Base-by-base conservation (phyloP, 2,888 invertebrate genomes). In the Tricholauxania praeusta region DNA sequence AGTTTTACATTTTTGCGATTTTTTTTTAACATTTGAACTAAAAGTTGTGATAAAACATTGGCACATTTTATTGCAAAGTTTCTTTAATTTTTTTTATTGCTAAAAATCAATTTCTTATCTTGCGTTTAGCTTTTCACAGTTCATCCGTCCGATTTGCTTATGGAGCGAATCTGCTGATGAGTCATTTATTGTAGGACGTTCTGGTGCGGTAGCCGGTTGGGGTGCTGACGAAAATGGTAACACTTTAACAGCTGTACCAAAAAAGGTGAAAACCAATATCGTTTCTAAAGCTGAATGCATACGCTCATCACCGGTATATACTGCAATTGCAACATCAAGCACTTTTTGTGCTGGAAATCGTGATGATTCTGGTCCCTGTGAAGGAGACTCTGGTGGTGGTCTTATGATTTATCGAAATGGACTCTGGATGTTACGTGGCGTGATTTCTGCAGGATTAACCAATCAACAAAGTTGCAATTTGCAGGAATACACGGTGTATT, bases 321-420 rank as follows among this genome's bases (percentile, higher is more conserved):
- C 75, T 74, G 10, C 74, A 63, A 22, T 78, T 48, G 77, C 79
- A 19, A 69, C 82, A 59, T 51, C 80, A 72, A 80, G 84, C 15
- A 86, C 85, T 0, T 76, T 87, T 22, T 87, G 87, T 76, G 87
- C 86, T 0, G 83, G 83, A 10, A 82, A 83, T 70, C 77, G 78
- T 5, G 81, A 83, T 70, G 90, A 81, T 4, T 80, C 79, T 7
- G 86, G 85, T 0, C 86, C 86, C 7, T 87, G 87, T 67, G 80
- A 78, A 65, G 87, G 86, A 0, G 93, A 92, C 82, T 94, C 92
- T n/a, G 94, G 94, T 14, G 83, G 83, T n/a, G 89, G 88, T 0
- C 87, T 91, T 12, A 87, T 89, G 76, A 80, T 91, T 62, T 82
- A 82, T 73, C 82, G 80, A 65, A 82, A 85, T 52, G 84, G 84